Evolutionary conservation across 1,140 invertebrate species (phyloP).

Genomic region (Drosophila pachea): DNA sequence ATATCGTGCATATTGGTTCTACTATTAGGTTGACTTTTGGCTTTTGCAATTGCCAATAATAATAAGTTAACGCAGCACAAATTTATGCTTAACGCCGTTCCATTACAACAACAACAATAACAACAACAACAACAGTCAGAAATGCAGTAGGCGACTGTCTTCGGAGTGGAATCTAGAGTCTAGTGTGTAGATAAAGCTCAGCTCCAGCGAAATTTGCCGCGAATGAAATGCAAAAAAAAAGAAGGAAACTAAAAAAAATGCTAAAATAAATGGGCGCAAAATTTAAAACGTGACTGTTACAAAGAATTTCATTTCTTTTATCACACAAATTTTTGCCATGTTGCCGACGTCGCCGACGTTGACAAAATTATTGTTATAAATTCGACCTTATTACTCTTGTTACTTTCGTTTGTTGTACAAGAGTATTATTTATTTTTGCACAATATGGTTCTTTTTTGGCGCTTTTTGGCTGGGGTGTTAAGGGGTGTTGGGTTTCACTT

Average conservation of each 20-base stretch:
- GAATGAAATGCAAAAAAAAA: conserved; percentile 30
- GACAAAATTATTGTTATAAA: conserved; percentile 75
- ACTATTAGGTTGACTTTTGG: no score
- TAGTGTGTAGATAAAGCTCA: conserved; percentile 47
- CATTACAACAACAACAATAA: conserved; percentile 34
- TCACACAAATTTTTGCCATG: conserved; percentile 53
- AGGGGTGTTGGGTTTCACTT: conserved; percentile 32
- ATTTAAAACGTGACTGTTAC: conserved; percentile 74
- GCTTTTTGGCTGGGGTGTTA: conserved; percentile 8
- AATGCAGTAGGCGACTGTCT: conserved; percentile 1
- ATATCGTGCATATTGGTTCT: no score
- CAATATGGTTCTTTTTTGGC: conserved; percentile 5
- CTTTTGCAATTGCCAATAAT: no score
- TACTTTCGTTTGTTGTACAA: conserved; percentile 67
- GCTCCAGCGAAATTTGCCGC: conserved; percentile 32
- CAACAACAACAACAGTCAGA: conserved; percentile 26
- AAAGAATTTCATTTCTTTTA: conserved; percentile 74
- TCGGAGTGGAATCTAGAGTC: conserved; percentile 15
- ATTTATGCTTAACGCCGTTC: conserved; percentile 63
- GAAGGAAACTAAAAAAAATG: conserved; percentile 21
- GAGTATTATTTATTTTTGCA: conserved; percentile 9
- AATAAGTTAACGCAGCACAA: conserved; percentile 50
- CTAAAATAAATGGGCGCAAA: conserved; percentile 49
- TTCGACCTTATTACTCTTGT: conserved; percentile 77
- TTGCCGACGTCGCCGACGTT: conserved; percentile 55